Evolutionary conservation across 2,888 invertebrate species (phyloP).

Genomic region (Eretmocerus hayati): DNA sequence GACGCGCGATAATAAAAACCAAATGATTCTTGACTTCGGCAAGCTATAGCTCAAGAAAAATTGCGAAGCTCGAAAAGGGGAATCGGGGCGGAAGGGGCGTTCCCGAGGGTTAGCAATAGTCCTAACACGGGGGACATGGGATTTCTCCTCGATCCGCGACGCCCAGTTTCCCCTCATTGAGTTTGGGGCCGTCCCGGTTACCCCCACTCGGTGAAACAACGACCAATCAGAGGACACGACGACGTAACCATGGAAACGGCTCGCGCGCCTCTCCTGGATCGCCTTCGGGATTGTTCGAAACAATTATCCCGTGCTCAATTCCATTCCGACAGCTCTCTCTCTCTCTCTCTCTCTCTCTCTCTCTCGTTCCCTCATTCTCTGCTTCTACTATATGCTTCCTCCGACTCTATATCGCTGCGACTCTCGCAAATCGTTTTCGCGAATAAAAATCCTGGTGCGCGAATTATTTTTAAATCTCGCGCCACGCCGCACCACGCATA

Average conservation of each 20-base stretch:
- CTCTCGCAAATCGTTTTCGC: slow-evolving; percentile 37
- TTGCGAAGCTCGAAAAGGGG: too few relatives aligned
- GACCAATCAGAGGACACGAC: slow-evolving; percentile 24
- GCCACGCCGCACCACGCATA: slow-evolving; percentile 3
- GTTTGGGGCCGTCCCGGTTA: too few relatives aligned
- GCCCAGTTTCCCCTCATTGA: too few relatives aligned
- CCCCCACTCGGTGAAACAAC: slow-evolving; percentile 12
- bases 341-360: slow-evolving; percentile 8
- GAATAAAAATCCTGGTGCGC: slow-evolving; percentile 36
- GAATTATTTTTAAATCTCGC: slow-evolving; percentile 38
- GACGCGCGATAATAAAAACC: slow-evolving; percentile 42
- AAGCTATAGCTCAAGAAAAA: too few relatives aligned
- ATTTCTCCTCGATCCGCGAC: background rate
- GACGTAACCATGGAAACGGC: slow-evolving; percentile 41
- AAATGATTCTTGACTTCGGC: slow-evolving; percentile 34
- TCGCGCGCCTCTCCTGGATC: slow-evolving; percentile 28
- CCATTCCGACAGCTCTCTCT: slow-evolving; percentile 34
- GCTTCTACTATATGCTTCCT: too few relatives aligned
- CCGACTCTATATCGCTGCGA: too few relatives aligned
- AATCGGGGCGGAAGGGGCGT: too few relatives aligned
- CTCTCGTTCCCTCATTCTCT: background rate
- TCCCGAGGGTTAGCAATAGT: too few relatives aligned
- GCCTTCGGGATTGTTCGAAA: slow-evolving; percentile 44
- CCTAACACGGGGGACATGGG: slow-evolving; percentile 15
- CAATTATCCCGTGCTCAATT: slow-evolving; percentile 46